These are phyloP conservation scores for Mesaphorura yosii DNA, from an alignment of 1,140 invertebrate genomes.

Conservation along the genomic window DNA sequence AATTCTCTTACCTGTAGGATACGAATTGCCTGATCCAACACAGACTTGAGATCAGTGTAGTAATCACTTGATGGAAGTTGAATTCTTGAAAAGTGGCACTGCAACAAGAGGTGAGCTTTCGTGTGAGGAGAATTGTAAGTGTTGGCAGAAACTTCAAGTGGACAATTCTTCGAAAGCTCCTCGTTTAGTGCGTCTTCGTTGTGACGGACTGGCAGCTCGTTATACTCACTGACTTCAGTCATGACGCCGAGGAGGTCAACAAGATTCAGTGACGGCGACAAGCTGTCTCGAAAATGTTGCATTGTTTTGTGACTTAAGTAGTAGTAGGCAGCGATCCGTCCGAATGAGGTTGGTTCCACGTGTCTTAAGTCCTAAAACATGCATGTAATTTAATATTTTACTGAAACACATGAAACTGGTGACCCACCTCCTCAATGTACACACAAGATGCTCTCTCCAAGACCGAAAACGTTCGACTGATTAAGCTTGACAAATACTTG, in stretches of 20 bases:
- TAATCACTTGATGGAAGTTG: conserved; percentile 85
- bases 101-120: conserved; percentile 84
- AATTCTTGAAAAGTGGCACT: conserved; percentile 78
- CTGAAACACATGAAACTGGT: conserved; percentile 1
- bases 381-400: conserved; percentile 10
- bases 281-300: conserved; percentile 59
- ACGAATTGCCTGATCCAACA: conserved; percentile 88
- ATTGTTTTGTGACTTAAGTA: conserved; percentile 92
- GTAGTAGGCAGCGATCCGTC: conserved; percentile 89
- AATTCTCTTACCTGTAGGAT: conserved; percentile 65
- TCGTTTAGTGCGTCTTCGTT: conserved; percentile 94
- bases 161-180: conserved; percentile 66
- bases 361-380: conserved; percentile 51
- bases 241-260: conserved; percentile 69
- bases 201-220: conserved; percentile 88
- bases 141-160: conserved; percentile 56
- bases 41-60: conserved; percentile 88
- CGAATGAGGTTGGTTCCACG: conserved; percentile 69
- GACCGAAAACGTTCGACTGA: conserved; percentile 61
- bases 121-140: conserved; percentile 80
- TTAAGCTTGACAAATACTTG: conserved; percentile 56
- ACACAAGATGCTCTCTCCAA: conserved; percentile 67
- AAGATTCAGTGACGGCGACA: conserved; percentile 52
- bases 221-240: conserved; percentile 79
- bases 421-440: conserved; percentile 41